phyloP scores from a whole-genome alignment of 2,888 invertebrate species.

The Mesorhabditis spiculigera region DNA sequence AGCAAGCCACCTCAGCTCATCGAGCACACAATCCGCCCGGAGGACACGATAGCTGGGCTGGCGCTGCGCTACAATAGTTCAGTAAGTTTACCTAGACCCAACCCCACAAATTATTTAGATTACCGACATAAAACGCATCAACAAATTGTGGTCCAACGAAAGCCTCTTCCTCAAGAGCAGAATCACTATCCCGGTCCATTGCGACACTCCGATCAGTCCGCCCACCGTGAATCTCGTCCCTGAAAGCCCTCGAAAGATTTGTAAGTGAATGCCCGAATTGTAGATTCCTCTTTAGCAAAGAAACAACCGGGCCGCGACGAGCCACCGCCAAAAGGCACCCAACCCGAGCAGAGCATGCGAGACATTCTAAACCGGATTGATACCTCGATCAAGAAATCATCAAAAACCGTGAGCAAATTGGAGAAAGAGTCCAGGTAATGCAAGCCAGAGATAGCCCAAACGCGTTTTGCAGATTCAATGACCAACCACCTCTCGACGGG shows the following conservation, averaged over 20 bases:
- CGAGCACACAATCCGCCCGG: conserved; percentile 23
- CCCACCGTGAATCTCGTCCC: background rate
- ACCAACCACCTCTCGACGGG: background rate
- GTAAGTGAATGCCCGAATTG: no score
- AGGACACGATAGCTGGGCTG: conserved; percentile 38
- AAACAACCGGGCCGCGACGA: no score
- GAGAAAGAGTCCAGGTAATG: conserved; percentile 10
- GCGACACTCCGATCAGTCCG: conserved; percentile 4
- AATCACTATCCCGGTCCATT: conserved; percentile 27
- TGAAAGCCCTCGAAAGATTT: background rate
- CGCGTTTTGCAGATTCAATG: background rate
- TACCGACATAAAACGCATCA: conserved; percentile 36
- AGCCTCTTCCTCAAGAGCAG: conserved; percentile 32
- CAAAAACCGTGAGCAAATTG: conserved; percentile 11
- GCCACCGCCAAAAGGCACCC: background rate
- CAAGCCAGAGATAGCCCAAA: background rate
- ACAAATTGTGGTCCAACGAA: conserved; percentile 41
- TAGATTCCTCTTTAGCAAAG: no score
- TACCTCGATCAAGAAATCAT: conserved; percentile 7
- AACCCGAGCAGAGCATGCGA: background rate
- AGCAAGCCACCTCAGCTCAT: conserved; percentile 22
- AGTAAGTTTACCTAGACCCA: conserved; percentile 17
- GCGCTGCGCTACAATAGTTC: conserved; percentile 38
- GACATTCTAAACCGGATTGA: conserved; percentile 15
- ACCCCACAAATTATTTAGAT: conserved; percentile 25